Evolutionary conservation across 2,888 invertebrate genomes (phyloP).

Genomic region (Chrysomela aeneicollis): DNA sequence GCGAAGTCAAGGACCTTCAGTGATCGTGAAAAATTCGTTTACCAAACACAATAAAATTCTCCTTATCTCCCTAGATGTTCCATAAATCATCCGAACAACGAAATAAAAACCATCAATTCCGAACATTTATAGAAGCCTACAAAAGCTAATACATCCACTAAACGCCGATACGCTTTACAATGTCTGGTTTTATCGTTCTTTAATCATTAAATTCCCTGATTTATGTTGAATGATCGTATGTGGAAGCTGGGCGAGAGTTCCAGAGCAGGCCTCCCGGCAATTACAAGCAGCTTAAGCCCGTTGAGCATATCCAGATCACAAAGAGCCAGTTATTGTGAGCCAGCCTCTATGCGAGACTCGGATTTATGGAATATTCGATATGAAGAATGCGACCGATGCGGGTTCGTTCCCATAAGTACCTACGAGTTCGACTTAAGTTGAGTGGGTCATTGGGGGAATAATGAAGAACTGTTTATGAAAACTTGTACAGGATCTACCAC

Average conservation of each 20-base stretch:
- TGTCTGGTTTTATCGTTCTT: conserved; percentile 35
- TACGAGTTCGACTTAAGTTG: neutral
- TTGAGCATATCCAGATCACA: conserved; percentile 25
- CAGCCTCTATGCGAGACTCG: neutral
- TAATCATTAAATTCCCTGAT: conserved; percentile 37
- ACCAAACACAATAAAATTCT: too few species aligned
- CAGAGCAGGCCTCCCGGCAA: conserved; percentile 20
- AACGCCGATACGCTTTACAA: conserved; percentile 26
- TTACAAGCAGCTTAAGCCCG: conserved; percentile 24
- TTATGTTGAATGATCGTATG: conserved; percentile 35
- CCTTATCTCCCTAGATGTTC: conserved; percentile 23
- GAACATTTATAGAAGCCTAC: conserved; percentile 29
- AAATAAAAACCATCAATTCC: conserved; percentile 34
- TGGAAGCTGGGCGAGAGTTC: conserved; percentile 19
- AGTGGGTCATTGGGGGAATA: too few species aligned
- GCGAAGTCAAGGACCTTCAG: too few species aligned
- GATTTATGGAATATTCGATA: neutral
- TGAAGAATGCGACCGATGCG: conserved; percentile 12
- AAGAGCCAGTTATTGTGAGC: conserved; percentile 1
- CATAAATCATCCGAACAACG: conserved; percentile 31
- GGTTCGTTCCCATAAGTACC: neutral
- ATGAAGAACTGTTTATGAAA: too few species aligned
- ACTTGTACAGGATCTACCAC: too few species aligned
- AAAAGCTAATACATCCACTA: conserved; percentile 33
- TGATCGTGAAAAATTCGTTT: too few species aligned